phyloP scores from a whole-genome alignment of 30 jellyfish, hydroid and myxozoan genomes.

The Pseudorhiza aurosa region DNA sequence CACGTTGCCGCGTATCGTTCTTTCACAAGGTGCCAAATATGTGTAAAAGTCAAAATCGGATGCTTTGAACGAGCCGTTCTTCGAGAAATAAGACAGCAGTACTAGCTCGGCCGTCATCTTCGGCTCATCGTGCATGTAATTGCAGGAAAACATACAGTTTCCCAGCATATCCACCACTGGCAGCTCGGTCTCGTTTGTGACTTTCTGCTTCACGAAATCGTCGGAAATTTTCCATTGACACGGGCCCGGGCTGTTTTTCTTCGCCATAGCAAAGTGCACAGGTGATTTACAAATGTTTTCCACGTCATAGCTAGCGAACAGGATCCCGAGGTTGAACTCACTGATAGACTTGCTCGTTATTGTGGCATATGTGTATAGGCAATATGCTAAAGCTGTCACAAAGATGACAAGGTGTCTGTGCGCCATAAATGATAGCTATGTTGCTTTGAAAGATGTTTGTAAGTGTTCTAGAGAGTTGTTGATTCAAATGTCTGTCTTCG shows the following conservation, averaged over 20 bases:
- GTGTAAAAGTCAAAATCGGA: constrained; percentile 55
- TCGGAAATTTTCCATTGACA: constrained; percentile 48
- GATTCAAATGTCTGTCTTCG: not conserved
- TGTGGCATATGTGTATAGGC: constrained; percentile 15
- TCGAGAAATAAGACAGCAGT: constrained; percentile 10
- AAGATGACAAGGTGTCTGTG: not conserved
- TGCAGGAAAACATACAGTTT: constrained; percentile 55
- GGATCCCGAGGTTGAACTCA: constrained; percentile 46
- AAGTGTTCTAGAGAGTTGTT: too few species aligned
- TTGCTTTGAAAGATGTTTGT: too few species aligned
- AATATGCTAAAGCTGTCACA: not conserved
- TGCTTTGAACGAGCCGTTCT: not conserved
- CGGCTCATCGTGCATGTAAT: constrained; percentile 31
- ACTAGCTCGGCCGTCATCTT: constrained; percentile 37
- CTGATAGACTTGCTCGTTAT: constrained; percentile 2
- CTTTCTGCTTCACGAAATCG: constrained; percentile 10
- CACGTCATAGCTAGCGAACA: constrained; percentile 32
- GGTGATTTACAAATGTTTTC: constrained; percentile 54
- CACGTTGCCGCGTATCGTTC: constrained; percentile 45
- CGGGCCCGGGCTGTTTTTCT: constrained; percentile 11
- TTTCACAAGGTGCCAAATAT: constrained; percentile 61
- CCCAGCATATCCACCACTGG: constrained; percentile 36
- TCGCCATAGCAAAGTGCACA: constrained; percentile 58
- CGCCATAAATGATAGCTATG: too few species aligned
- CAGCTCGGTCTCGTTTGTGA: constrained; percentile 34